A percentile compares a stretch with the other conserved stretches of the same genome.
Evolutionary conservation across 2,888 invertebrate species (phyloP).

Genomic region (Actias luna): DNA sequence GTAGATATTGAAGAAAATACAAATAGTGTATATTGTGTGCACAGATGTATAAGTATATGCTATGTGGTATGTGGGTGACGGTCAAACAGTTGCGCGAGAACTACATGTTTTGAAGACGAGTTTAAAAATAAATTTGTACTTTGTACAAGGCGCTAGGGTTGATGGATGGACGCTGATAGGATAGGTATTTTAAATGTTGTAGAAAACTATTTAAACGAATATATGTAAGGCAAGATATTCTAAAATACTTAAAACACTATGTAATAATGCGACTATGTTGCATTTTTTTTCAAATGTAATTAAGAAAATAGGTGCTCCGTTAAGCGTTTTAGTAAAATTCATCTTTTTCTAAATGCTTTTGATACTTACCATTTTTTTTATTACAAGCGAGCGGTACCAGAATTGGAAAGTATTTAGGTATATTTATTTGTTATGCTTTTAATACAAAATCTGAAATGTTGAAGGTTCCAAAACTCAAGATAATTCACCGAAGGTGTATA

Average conservation of each 20-base stretch:
- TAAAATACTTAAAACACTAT: neutral
- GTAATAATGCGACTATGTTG: too few relatives aligned
- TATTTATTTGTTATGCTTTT: too few relatives aligned
- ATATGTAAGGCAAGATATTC: neutral
- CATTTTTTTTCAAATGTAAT: too few relatives aligned
- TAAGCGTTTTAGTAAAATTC: too few relatives aligned
- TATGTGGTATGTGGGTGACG: constrained; percentile 52
- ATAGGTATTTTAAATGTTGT: neutral
- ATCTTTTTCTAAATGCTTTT: too few relatives aligned
- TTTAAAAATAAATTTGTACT: constrained; percentile 31
- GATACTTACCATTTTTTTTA: too few relatives aligned
- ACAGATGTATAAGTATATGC: constrained; percentile 46
- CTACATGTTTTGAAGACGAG: constrained; percentile 27
- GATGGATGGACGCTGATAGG: neutral
- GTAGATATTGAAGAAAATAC: constrained; percentile 8
- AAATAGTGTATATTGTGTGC: constrained; percentile 32
- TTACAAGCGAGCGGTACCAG: too few relatives aligned
- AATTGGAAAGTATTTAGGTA: too few relatives aligned
- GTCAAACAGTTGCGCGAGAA: constrained; percentile 36
- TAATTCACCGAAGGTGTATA: too few relatives aligned
- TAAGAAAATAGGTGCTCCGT: too few relatives aligned
- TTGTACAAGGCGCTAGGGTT: neutral
- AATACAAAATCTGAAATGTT: too few relatives aligned
- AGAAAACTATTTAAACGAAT: neutral
- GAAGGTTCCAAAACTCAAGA: too few relatives aligned